These are phyloP conservation scores for Megatriorchis doriae DNA, from an alignment of 2,113 vertebrate species.

Conservation along the genomic window DNA sequence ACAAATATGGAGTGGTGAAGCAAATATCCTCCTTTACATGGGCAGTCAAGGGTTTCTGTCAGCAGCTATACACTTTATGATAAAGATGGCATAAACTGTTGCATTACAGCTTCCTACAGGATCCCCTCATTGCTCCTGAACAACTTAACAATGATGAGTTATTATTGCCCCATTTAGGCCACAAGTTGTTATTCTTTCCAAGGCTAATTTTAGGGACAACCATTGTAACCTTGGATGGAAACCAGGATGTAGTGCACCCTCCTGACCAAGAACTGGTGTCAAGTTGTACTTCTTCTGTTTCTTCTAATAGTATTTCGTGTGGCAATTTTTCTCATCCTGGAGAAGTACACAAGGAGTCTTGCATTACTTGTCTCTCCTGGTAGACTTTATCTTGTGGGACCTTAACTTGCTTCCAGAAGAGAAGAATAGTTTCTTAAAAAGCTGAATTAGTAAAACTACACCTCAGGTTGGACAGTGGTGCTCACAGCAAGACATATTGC, in stretches of 20 bases:
- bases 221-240: background rate
- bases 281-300: background rate
- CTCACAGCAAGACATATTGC: background rate
- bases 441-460: background rate
- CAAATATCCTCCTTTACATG: conserved; percentile 8
- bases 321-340: background rate
- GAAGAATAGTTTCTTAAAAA: background rate
- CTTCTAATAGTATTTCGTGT: background rate
- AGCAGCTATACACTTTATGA: background rate
- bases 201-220: background rate
- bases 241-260: background rate
- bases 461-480: background rate
- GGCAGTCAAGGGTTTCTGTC: background rate
- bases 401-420: background rate
- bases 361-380: background rate
- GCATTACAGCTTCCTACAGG: conserved; percentile 15
- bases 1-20: conserved; percentile 21
- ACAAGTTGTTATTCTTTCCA: conserved; percentile 15
- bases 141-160: background rate
- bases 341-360: background rate
- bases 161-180: background rate
- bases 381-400: background rate
- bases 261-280: background rate
- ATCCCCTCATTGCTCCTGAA: conserved; percentile 6
- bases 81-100: background rate